These are phyloP conservation scores for Helogale parvula DNA, from an alignment of 2,113 vertebrate genomes.

Conservation along the genomic window DNA sequence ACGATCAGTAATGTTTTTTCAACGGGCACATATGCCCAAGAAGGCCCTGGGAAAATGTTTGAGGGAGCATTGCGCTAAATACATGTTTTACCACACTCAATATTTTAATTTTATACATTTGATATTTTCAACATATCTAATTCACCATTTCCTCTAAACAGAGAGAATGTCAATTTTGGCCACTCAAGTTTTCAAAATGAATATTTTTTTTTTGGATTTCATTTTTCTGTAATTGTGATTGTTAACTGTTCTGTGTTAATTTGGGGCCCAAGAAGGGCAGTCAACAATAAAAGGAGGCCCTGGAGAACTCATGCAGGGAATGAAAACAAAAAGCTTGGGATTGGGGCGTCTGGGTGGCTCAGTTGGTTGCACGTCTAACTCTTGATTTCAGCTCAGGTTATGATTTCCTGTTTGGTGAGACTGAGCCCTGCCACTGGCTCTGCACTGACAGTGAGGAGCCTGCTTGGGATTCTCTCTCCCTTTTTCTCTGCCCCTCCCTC, in stretches of 20 bases:
- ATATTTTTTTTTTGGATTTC: conserved; percentile 34
- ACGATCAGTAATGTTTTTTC: conserved; percentile 68
- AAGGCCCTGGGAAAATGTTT: conserved; percentile 73
- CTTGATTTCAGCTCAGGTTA: neutral
- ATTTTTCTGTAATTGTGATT: neutral
- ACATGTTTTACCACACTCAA: conserved; percentile 18
- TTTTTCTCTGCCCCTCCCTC: too few species aligned
- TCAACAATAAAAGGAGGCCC: neutral
- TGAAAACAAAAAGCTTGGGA: neutral
- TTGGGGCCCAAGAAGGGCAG: neutral
- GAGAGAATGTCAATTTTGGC: neutral
- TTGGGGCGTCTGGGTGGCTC: neutral
- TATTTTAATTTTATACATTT: conserved; percentile 64
- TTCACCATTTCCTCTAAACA: conserved; percentile 44
- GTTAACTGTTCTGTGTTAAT: neutral
- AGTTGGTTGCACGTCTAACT: neutral
- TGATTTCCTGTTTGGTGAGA: neutral
- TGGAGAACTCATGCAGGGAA: neutral
- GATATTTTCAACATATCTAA: conserved; percentile 50
- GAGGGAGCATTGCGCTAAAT: conserved; percentile 53
- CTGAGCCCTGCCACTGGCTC: neutral
- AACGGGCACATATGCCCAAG: conserved; percentile 5
- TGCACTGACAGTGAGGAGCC: neutral
- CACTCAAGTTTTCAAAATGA: neutral
- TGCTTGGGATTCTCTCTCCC: too few species aligned